Conservation (phyloP, 2,888 invertebrate genomes). For the Mallateleia sp. region DNA sequence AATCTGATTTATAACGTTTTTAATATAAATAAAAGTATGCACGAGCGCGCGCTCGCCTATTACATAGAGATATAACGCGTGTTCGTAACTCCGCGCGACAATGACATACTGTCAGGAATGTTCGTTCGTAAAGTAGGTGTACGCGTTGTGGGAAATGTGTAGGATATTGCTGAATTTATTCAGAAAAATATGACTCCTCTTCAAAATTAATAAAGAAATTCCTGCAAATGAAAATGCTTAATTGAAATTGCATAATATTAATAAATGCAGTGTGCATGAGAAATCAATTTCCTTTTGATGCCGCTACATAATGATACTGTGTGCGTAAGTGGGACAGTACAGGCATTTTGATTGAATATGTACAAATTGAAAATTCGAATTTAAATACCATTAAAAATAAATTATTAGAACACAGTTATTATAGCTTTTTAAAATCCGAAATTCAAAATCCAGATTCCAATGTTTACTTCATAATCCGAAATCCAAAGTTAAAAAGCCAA, state of each 20-base stretch:
- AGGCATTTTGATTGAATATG: too few species aligned
- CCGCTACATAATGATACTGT: too few species aligned
- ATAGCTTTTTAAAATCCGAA: too few species aligned
- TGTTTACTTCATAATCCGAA: too few species aligned
- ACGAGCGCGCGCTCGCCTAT: slow-evolving; percentile 67
- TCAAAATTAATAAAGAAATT: slow-evolving; percentile 22
- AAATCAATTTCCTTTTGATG: too few species aligned
- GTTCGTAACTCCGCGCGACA: slow-evolving; percentile 83
- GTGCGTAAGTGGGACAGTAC: too few species aligned
- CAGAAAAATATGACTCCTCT: slow-evolving; percentile 59
- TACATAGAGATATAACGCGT: slow-evolving; percentile 80
- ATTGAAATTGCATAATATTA: not conserved
- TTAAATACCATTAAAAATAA: too few species aligned
- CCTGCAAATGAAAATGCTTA: not conserved
- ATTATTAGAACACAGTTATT: too few species aligned
- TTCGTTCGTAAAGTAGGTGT: slow-evolving; percentile 71
- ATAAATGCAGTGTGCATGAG: too few species aligned
- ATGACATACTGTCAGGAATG: slow-evolving; percentile 86
- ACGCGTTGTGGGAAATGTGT: slow-evolving; percentile 73
- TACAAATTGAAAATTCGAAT: too few species aligned
- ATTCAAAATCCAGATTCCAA: too few species aligned
- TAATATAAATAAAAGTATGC: slow-evolving; percentile 85
- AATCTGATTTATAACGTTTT: slow-evolving; percentile 87
- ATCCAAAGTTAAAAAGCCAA: too few species aligned
- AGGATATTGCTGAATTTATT: slow-evolving; percentile 63